phyloP scores from a whole-genome alignment of 2,113 vertebrate species.

The Phrynocephalus versicolor region DNA sequence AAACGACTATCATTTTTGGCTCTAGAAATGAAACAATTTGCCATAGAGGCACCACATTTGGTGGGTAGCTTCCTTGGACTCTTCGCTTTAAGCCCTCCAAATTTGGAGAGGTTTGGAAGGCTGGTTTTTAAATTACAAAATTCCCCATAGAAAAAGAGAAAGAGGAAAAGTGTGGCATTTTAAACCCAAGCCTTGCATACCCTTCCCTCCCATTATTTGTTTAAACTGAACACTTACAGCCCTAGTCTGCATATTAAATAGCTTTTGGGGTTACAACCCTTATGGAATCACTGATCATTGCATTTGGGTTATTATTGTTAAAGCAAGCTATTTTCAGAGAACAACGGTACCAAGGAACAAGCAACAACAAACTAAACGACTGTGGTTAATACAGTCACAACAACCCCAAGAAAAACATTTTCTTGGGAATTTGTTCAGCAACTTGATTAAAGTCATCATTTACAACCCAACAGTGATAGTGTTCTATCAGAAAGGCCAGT shows the following conservation, averaged over 20 bases:
- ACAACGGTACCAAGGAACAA: conserved; percentile 15
- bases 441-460: conserved; percentile 63
- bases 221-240: conserved; percentile 34
- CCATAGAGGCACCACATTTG: too few relatives aligned
- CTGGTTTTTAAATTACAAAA: too few relatives aligned
- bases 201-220: too few relatives aligned
- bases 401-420: conserved; percentile 52
- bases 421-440: conserved; percentile 56
- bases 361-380: conserved; percentile 25
- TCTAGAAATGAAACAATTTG: too few relatives aligned
- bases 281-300: conserved; percentile 44
- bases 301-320: conserved; percentile 47
- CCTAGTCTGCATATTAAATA: conserved; percentile 44
- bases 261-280: conserved; percentile 38
- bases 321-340: conserved; percentile 25
- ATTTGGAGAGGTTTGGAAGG: too few relatives aligned
- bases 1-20: too few relatives aligned
- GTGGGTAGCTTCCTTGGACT: too few relatives aligned
- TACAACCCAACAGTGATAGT: conserved; percentile 42
- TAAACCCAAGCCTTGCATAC: too few relatives aligned
- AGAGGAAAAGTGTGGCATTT: neutral
- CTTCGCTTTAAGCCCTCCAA: too few relatives aligned
- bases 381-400: conserved; percentile 57
- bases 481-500: conserved; percentile 47
- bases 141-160: neutral